A percentile compares a stretch with the other conserved stretches of the same genome.
These are phyloP conservation scores for Amyelois transitella DNA, from an alignment of 1,140 invertebrate species.

Conservation along the genomic window DNA sequence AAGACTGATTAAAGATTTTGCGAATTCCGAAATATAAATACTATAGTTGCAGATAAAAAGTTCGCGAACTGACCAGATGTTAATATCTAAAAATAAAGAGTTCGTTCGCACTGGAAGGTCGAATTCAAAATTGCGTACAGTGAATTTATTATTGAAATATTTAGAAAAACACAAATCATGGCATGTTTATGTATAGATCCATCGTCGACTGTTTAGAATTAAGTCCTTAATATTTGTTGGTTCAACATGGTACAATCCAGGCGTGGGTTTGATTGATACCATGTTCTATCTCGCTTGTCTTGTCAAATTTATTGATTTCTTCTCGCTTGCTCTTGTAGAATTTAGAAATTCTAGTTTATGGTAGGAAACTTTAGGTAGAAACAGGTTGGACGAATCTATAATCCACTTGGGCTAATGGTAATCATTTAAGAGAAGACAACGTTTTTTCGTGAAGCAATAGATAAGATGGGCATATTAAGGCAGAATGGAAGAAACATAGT, in stretches of 20 bases:
- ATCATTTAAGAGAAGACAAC: no score
- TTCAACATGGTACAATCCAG: slow-evolving; percentile 15
- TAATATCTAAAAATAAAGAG: slow-evolving; percentile 55
- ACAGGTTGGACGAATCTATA: not conserved
- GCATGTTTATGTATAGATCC: slow-evolving; percentile 43
- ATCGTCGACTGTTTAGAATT: slow-evolving; percentile 59
- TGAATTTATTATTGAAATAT: slow-evolving; percentile 5
- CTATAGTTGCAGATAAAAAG: slow-evolving; percentile 12
- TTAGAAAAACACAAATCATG: slow-evolving; percentile 13
- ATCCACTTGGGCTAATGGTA: no score
- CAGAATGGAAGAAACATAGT: no score
- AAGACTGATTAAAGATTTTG: not conserved
- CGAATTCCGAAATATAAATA: not conserved
- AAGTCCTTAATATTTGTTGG: slow-evolving; percentile 35
- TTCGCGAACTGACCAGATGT: slow-evolving; percentile 44
- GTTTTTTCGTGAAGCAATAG: no score
- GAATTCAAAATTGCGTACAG: not conserved
- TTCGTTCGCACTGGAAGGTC: slow-evolving; percentile 57
- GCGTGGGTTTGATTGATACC: not conserved
- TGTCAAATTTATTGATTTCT: not conserved
- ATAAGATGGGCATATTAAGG: no score
- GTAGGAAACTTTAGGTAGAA: not conserved
- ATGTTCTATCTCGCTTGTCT: not conserved
- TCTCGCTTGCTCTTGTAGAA: not conserved
- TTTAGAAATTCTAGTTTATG: not conserved